Base-by-base conservation (phyloP, 1,140 invertebrate genomes). In the Mylabris phalerata region DNA sequence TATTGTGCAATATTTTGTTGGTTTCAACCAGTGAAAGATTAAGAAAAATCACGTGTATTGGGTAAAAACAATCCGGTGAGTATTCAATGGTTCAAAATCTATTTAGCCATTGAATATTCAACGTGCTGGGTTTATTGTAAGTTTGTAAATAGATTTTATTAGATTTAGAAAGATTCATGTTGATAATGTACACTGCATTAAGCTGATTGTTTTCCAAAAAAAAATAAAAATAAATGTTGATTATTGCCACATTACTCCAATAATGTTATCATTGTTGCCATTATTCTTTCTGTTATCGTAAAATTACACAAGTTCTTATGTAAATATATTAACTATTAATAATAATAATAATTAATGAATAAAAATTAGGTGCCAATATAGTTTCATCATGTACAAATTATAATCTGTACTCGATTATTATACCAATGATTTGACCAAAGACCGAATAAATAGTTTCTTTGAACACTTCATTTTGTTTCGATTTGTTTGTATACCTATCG, bases 351-450 rank as follows among this genome's bases (percentile, higher is more conserved):
- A 19, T 13, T 19, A 19, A 19, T 19, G 19, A 19, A 19, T 19
- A 19, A 19, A 59, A 32, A 57, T 52, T 56, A 65, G 60, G 67
- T 69, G 67, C 67, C 67, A 69, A 69, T 63, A 55, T 55, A 61
- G 56, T 59, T 61, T 43, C 48, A 61, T 61, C 62, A 54, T 68
- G 61, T 68, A 65, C 65, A 67, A 66, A 67, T 66, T 43, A 52
- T 59, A 59, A 57, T 25, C 59, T 61, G 65, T 67, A 69, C 63
- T 60, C 63, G 56, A 64, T 59, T 63, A 64, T 66, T 60, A 64
- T 66, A 67, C 67, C 67, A 69, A 67, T 67, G 66, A 67, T 64
- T 69, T 69, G 64, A 69, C 67, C 67, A 69, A 69, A 69, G 67
- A 67, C 32, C 32, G 32, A 68, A 69, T 67, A 67, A 66, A 61